Percentiles rank a stretch among this genome's conserved stretches.
Evolutionary conservation across 2,888 invertebrate species (phyloP).

Genomic region (Lithophane leautieri): DNA sequence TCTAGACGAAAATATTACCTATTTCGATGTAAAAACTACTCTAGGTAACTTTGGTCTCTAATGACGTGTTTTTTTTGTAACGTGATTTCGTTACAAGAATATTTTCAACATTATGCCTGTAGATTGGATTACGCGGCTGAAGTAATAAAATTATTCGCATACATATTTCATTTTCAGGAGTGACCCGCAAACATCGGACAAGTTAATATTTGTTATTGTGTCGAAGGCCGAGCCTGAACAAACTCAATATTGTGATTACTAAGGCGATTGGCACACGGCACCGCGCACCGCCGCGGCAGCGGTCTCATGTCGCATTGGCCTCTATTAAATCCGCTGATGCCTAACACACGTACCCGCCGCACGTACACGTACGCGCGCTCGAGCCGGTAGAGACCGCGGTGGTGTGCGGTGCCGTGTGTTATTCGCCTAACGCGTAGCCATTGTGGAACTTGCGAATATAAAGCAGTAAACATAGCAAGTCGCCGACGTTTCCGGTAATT

Average conservation of each 20-base stretch:
- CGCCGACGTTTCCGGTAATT: slow-evolving; percentile 22
- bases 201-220: slow-evolving; percentile 45
- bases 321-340: too few species aligned
- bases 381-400: too few species aligned
- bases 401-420: too few species aligned
- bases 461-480: slow-evolving; percentile 2
- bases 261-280: too few species aligned
- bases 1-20: background rate
- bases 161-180: slow-evolving; percentile 48
- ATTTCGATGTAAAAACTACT: slow-evolving; percentile 11
- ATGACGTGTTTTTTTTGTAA: slow-evolving; percentile 11
- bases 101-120: slow-evolving; percentile 6
- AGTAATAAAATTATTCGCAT: slow-evolving; percentile 34
- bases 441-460: slow-evolving; percentile 24
- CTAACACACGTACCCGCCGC: too few species aligned
- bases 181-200: slow-evolving; percentile 27
- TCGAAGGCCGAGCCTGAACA: slow-evolving; percentile 35
- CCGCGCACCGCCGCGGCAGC: too few species aligned
- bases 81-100: slow-evolving; percentile 3
- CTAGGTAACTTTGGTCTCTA: background rate
- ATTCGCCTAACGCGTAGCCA: slow-evolving; percentile 7
- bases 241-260: slow-evolving; percentile 52
- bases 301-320: too few species aligned
- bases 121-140: slow-evolving; percentile 27
- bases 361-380: too few species aligned